These are phyloP conservation scores for Sebastolobus alascanus DNA, from an alignment of 2,797 vertebrate genomes.

Conservation along the genomic window DNA sequence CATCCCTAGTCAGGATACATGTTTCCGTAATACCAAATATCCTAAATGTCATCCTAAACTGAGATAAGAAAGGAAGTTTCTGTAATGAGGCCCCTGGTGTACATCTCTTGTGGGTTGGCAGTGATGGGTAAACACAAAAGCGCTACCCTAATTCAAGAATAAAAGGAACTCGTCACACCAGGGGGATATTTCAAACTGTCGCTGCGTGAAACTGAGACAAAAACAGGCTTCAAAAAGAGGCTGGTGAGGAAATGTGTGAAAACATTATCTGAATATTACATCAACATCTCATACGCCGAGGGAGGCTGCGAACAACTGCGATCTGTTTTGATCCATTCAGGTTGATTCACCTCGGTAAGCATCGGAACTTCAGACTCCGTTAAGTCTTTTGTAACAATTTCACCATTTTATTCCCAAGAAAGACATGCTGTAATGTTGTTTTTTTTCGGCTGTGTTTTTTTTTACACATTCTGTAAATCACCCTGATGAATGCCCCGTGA, in stretches of 20 bases:
- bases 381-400: neutral
- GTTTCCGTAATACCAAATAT: neutral
- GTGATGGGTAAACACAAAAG: constrained; percentile 58
- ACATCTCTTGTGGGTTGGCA: constrained; percentile 32
- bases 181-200: constrained; percentile 45
- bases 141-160: constrained; percentile 55
- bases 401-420: neutral
- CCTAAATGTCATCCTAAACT: neutral
- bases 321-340: constrained; percentile 27
- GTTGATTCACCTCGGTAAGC: constrained; percentile 26
- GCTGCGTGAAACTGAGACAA: constrained; percentile 6
- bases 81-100: constrained; percentile 4
- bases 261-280: constrained; percentile 45
- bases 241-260: constrained; percentile 22
- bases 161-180: constrained; percentile 46
- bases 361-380: constrained; percentile 5
- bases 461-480: neutral
- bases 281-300: constrained; percentile 28
- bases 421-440: neutral
- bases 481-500: neutral
- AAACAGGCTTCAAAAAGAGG: constrained; percentile 35
- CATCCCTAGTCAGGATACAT: neutral
- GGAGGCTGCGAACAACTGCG: constrained; percentile 22
- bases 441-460: neutral
- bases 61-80: neutral